Evolutionary conservation across 2,797 vertebrate genomes (phyloP).

Genomic region (Mormyrus proboscirostris): DNA sequence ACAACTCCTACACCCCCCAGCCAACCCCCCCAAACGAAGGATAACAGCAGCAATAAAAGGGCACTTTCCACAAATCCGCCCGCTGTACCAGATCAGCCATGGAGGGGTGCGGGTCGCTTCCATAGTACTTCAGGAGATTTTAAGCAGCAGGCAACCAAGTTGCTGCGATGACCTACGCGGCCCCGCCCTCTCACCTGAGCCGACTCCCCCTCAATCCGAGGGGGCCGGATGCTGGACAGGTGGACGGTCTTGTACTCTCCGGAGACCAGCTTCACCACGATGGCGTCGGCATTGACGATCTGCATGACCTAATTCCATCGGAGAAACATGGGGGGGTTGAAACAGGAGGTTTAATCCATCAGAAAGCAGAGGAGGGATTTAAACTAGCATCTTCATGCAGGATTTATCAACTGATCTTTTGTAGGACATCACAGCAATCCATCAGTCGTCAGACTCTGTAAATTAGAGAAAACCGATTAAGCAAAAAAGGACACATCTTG

Average conservation of each 20-base stretch:
- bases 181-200: constrained; percentile 52
- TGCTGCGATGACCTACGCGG: neutral
- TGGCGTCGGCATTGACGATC: constrained; percentile 87
- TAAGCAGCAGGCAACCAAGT: neutral
- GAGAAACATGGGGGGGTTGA: too few relatives aligned
- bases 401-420: constrained; percentile 10
- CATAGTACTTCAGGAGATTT: neutral
- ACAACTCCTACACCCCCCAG: neutral
- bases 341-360: neutral
- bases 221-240: constrained; percentile 90
- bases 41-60: neutral
- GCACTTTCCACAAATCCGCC: neutral
- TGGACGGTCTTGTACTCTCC: constrained; percentile 94
- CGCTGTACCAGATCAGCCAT: neutral
- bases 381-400: neutral
- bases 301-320: constrained; percentile 78
- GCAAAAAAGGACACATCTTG: neutral
- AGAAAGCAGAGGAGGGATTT: neutral
- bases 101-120: neutral
- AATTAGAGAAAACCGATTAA: constrained; percentile 3
- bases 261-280: constrained; percentile 88
- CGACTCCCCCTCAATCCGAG: constrained; percentile 82
- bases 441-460: neutral
- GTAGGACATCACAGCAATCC: neutral
- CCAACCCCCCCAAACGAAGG: neutral